phyloP scores from a whole-genome alignment of 1,140 invertebrate species.

The Schlechtendalia chinensis region DNA sequence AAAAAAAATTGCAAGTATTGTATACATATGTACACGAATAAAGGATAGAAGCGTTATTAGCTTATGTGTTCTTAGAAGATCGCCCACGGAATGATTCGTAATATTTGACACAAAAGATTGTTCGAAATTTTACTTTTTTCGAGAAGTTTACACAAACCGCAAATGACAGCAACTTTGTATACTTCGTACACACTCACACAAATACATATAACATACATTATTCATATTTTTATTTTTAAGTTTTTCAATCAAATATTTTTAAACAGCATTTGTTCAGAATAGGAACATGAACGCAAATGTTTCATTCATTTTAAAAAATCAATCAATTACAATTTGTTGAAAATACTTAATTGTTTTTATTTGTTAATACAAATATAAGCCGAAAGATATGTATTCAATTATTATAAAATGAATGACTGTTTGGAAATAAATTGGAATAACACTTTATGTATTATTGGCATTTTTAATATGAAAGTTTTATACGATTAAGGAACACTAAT shows the following conservation, averaged over 20 bases:
- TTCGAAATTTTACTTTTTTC: neutral
- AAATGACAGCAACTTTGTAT: conserved; percentile 16
- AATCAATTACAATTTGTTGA: too few species aligned
- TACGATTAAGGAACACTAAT: too few species aligned
- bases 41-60: neutral
- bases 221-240: neutral
- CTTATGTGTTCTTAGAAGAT: conserved; percentile 11
- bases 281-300: neutral
- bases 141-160: neutral
- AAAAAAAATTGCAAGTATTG: neutral
- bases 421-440: too few species aligned
- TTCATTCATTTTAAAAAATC: neutral
- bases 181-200: neutral
- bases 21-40: neutral
- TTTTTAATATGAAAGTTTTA: too few species aligned
- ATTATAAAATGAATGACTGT: too few species aligned
- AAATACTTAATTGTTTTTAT: neutral
- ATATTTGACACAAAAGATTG: neutral
- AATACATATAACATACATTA: neutral
- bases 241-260: neutral
- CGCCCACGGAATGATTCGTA: neutral
- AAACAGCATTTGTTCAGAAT: neutral
- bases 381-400: neutral
- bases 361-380: too few species aligned
- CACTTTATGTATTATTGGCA: too few species aligned